Evolutionary conservation across 2,797 vertebrate genomes (phyloP).

Genomic region (Leptoclinus maculatus): DNA sequence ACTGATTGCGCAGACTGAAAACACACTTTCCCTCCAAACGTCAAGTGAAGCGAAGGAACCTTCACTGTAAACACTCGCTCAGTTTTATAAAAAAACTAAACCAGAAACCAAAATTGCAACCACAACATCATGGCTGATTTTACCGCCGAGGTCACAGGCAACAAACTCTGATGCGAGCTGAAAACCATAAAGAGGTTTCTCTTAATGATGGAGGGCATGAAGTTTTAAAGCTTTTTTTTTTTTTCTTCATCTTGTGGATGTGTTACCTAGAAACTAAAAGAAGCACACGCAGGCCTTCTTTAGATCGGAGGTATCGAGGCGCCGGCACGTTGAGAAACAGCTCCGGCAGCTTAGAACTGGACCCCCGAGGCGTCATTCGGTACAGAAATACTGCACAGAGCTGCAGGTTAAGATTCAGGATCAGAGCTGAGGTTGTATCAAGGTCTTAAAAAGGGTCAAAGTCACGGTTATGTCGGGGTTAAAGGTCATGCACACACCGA

Average conservation of each 20-base stretch:
- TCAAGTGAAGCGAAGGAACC: conserved; percentile 28
- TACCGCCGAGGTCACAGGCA: conserved; percentile 60
- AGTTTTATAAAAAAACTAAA: conserved; percentile 1
- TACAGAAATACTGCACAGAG: not conserved
- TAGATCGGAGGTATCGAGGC: not conserved
- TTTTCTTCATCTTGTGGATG: conserved; percentile 16
- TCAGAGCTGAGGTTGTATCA: not conserved
- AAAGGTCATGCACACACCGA: conserved; percentile 16
- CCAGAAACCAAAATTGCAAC: conserved; percentile 68
- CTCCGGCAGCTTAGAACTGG: not conserved
- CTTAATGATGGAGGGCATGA: conserved; percentile 47
- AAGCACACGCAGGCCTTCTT: not conserved
- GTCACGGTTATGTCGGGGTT: not conserved
- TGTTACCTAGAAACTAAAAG: conserved; percentile 41
- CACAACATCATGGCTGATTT: conserved; percentile 65
- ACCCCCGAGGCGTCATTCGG: not conserved
- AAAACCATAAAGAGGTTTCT: conserved; percentile 62
- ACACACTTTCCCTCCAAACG: conserved; percentile 49
- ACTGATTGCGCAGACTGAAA: conserved; percentile 53
- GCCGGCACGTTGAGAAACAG: not conserved
- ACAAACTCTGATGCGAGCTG: conserved; percentile 61
- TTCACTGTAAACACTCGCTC: conserved; percentile 44
- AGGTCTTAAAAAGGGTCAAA: not conserved
- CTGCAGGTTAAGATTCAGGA: not conserved
- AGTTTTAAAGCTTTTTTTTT: not conserved